A percentile compares a stretch with the other conserved stretches of the same genome.
These are phyloP conservation scores for Prolemur simus DNA, from an alignment of 2,113 vertebrate species.

Conservation along the genomic window DNA sequence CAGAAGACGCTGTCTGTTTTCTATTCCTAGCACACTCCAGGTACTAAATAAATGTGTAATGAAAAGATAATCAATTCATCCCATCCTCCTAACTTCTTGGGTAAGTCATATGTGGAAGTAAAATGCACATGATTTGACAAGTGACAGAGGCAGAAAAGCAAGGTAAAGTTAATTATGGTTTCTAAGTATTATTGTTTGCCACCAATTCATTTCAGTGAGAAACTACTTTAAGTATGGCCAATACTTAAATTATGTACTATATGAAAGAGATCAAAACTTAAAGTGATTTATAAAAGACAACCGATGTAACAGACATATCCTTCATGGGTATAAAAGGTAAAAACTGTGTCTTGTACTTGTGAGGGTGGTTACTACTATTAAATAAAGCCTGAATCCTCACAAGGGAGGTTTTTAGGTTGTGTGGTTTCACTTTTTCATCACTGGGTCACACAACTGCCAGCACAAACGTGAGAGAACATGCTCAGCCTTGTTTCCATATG, in stretches of 20 bases:
- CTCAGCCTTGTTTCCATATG: not conserved
- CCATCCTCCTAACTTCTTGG: not conserved
- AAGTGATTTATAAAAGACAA: conserved; percentile 5
- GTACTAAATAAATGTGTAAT: not conserved
- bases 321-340: not conserved
- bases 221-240: not conserved
- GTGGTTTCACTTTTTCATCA: not conserved
- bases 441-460: not conserved
- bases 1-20: not conserved
- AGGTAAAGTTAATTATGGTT: not conserved
- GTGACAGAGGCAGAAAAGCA: conserved; percentile 27
- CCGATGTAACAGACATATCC: not conserved
- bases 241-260: not conserved
- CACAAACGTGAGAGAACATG: not conserved
- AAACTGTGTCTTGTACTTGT: not conserved
- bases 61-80: not conserved
- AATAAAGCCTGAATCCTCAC: not conserved
- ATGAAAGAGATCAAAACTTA: conserved; percentile 1
- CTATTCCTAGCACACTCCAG: not conserved
- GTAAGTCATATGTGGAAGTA: not conserved
- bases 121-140: not conserved
- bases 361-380: not conserved
- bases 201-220: conserved; percentile 7
- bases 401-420: not conserved
- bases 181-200: not conserved